These are phyloP conservation scores for Gracilinanus agilis DNA, from an alignment of 2,113 vertebrate species.

Conservation along the genomic window DNA sequence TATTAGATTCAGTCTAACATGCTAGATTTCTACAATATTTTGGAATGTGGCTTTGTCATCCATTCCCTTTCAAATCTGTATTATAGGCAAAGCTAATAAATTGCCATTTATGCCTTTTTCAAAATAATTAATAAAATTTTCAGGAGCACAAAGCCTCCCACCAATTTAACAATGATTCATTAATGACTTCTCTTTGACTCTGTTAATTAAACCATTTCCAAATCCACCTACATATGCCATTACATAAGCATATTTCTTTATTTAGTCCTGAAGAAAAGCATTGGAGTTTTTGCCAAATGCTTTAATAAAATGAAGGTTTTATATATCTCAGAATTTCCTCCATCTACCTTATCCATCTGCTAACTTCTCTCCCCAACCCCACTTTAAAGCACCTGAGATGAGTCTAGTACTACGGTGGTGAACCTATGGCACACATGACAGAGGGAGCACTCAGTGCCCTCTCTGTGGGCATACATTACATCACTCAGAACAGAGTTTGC, in stretches of 20 bases:
- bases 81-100: background rate
- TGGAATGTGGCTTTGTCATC: background rate
- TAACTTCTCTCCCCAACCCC: background rate
- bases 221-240: background rate
- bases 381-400: background rate
- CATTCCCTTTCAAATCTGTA: background rate
- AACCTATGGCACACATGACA: too few species aligned
- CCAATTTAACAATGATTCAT: conserved; percentile 2
- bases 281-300: background rate
- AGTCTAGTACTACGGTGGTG: background rate
- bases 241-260: background rate
- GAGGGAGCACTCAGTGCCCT: too few species aligned
- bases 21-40: background rate
- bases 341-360: background rate
- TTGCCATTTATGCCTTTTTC: background rate
- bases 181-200: background rate
- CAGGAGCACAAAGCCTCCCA: background rate
- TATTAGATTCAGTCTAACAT: background rate
- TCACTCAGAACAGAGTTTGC: too few species aligned
- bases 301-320: background rate
- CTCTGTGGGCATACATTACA: too few species aligned
- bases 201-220: background rate
- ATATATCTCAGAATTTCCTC: background rate
- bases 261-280: background rate
- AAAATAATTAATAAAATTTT: background rate